Evolutionary conservation across 2,888 invertebrate species (phyloP).

Genomic region (Tupiocoris notatus): DNA sequence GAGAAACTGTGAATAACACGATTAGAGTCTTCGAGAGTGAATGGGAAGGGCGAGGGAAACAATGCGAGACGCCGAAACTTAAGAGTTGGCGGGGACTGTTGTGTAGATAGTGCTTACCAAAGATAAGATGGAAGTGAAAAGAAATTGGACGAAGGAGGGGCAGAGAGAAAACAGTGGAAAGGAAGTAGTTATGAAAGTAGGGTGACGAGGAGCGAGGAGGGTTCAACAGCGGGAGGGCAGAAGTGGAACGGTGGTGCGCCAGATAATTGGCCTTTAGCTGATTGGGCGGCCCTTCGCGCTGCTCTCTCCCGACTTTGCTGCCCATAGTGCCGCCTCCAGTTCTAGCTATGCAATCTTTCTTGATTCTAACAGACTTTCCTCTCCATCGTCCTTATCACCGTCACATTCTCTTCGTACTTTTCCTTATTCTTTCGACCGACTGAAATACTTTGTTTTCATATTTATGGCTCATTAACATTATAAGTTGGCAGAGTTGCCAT

Average conservation of each 20-base stretch:
- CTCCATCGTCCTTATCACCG: background rate
- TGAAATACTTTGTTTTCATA: constrained; percentile 10
- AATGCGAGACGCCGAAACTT: background rate
- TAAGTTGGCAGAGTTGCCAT: constrained; percentile 2
- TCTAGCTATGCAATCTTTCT: constrained; percentile 27
- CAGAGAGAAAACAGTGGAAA: background rate
- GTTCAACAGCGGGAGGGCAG: background rate
- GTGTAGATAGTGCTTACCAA: background rate
- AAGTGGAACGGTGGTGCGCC: background rate
- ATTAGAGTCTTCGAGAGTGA: background rate
- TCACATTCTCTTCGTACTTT: background rate
- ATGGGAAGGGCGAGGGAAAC: background rate
- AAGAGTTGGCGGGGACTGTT: background rate
- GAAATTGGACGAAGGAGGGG: constrained; percentile 11
- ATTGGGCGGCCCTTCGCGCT: constrained; percentile 21
- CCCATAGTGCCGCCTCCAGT: background rate
- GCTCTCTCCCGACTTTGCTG: background rate
- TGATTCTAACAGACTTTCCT: constrained; percentile 8
- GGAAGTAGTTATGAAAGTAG: constrained; percentile 12
- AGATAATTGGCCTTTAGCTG: constrained; percentile 36
- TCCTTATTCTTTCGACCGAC: background rate
- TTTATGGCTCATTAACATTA: constrained; percentile 18
- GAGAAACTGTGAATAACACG: background rate
- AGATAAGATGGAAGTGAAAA: background rate
- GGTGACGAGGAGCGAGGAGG: constrained; percentile 6